A percentile compares a stretch with the other conserved stretches of the same genome.
phyloP scores from a whole-genome alignment of 1,140 invertebrate species.

The Drosophila paulistorum region DNA sequence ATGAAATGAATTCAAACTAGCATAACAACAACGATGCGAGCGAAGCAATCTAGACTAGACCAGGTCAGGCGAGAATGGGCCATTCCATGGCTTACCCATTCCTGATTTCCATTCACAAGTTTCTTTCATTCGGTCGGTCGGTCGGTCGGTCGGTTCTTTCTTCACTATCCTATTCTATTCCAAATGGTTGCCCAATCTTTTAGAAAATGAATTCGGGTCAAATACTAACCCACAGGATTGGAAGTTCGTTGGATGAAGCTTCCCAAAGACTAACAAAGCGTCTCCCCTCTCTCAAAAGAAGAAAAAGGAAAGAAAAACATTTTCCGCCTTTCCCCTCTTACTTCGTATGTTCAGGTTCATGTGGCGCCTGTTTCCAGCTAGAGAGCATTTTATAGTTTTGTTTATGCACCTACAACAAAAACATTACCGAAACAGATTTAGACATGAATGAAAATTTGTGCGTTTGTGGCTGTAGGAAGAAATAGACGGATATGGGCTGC shows the following conservation, averaged over 20 bases:
- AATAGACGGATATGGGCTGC: too few relatives aligned
- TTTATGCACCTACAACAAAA: conserved; percentile 67
- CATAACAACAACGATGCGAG: background rate
- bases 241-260: background rate
- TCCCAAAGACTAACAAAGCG: conserved; percentile 39
- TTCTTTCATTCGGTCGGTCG: background rate
- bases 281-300: conserved; percentile 19
- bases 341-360: background rate
- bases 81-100: background rate
- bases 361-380: conserved; percentile 60
- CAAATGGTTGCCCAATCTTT: conserved; percentile 11
- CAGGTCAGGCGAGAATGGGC: background rate
- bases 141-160: too few relatives aligned
- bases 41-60: background rate
- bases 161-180: background rate
- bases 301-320: conserved; percentile 20
- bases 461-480: background rate
- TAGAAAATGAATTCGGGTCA: conserved; percentile 73
- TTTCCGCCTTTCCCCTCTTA: conserved; percentile 15
- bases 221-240: conserved; percentile 19
- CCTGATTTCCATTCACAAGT: background rate
- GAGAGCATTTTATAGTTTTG: conserved; percentile 71
- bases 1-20: conserved; percentile 3
- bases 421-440: conserved; percentile 13
- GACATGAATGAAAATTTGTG: conserved; percentile 44